A percentile compares a stretch with the other conserved stretches of the same genome.
Evolutionary conservation across 1,140 invertebrate genomes (phyloP).

Genomic region (Tetranychus urticae): DNA sequence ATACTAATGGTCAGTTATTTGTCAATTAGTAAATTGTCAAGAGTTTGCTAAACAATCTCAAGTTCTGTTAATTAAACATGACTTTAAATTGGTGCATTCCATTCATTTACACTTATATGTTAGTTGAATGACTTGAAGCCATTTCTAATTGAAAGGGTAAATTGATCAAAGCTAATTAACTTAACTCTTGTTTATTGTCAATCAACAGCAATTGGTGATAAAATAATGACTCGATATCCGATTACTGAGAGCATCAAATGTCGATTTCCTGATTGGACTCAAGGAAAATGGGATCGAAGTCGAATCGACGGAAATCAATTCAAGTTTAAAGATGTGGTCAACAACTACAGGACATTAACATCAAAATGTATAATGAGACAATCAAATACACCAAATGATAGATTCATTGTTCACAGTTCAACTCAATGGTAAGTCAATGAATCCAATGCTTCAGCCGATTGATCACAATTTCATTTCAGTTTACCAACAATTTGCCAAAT

Average conservation of each 20-base stretch:
- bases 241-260: conserved; percentile 13
- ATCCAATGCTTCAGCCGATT: too few relatives aligned
- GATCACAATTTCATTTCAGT: too few relatives aligned
- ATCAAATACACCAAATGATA: conserved; percentile 19
- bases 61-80: too few relatives aligned
- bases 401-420: conserved; percentile 26
- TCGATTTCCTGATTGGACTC: conserved; percentile 37
- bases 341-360: conserved; percentile 34
- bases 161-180: not conserved
- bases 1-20: too few relatives aligned
- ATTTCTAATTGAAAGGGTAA: too few relatives aligned
- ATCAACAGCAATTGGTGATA: not conserved
- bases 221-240: not conserved
- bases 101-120: too few relatives aligned
- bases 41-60: too few relatives aligned
- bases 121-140: too few relatives aligned
- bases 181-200: not conserved
- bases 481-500: too few relatives aligned
- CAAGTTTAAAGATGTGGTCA: conserved; percentile 34
- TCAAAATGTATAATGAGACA: conserved; percentile 27
- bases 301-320: conserved; percentile 32
- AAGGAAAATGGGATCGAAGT: conserved; percentile 35
- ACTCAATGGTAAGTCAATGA: conserved; percentile 26
- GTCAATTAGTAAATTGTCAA: too few relatives aligned
- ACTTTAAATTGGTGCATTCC: too few relatives aligned